phyloP scores from a whole-genome alignment of 2,113 vertebrate genomes.

The Platanista minor region DNA sequence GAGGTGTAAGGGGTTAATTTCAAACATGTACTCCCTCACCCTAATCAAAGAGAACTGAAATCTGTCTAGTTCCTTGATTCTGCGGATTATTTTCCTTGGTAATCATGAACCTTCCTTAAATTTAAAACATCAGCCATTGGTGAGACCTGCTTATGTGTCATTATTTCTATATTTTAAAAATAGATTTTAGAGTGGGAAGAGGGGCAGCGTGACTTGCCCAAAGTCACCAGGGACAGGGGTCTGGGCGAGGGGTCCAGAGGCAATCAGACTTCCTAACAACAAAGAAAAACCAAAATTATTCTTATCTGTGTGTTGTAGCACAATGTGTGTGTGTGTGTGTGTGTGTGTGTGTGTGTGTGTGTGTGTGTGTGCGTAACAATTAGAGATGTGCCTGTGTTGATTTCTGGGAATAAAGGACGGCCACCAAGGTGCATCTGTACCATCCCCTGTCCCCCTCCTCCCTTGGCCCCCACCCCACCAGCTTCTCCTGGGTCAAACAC shows the following conservation, averaged over 20 bases:
- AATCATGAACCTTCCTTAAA: slow-evolving; percentile 70
- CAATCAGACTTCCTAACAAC: background rate
- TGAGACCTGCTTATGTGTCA: slow-evolving; percentile 30
- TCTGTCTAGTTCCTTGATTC: slow-evolving; percentile 63
- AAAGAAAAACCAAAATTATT: background rate
- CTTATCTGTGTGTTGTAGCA: background rate
- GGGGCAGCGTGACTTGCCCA: background rate
- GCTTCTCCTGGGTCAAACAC: background rate
- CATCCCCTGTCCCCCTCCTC: background rate
- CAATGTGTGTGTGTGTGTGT: too few species aligned
- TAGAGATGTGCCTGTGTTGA: background rate
- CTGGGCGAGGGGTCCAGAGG: background rate
- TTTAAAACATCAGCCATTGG: slow-evolving; percentile 27
- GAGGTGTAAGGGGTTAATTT: slow-evolving; percentile 26
- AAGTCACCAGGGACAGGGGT: background rate
- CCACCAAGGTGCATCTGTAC: background rate
- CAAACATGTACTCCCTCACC: slow-evolving; percentile 48
- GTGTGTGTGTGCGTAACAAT: background rate
- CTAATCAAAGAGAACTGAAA: slow-evolving; percentile 72
- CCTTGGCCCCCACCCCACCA: background rate
- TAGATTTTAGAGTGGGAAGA: background rate
- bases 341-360: background rate
- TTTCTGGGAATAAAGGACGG: background rate
- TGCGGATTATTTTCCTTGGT: slow-evolving; percentile 62
- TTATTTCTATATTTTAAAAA: slow-evolving; percentile 60